phyloP scores from a whole-genome alignment of 2,888 invertebrate species.

The Strigamia crassipes region DNA sequence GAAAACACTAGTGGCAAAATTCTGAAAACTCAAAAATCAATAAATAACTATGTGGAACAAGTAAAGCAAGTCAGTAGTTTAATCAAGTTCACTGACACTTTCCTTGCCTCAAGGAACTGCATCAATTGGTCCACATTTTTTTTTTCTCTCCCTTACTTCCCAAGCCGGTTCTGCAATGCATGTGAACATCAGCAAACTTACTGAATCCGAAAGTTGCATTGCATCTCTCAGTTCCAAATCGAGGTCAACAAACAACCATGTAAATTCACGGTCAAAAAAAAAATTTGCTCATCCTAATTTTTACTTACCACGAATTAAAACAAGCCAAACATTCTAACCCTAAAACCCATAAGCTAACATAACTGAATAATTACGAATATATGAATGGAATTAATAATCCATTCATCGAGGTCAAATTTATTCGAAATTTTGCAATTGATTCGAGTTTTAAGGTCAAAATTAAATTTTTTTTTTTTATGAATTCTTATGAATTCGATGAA shows the following conservation, averaged over 20 bases:
- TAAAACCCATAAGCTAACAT: too few relatives aligned
- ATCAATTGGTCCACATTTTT: not conserved
- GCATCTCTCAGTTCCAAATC: not conserved
- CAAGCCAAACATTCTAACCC: too few relatives aligned
- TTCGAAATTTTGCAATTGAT: not conserved
- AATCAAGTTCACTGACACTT: conserved; percentile 6
- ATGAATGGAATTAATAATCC: not conserved
- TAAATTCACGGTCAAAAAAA: not conserved
- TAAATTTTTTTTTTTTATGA: not conserved
- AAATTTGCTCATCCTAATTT: too few relatives aligned
- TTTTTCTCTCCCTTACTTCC: not conserved
- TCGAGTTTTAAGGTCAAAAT: not conserved
- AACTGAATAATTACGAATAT: too few relatives aligned
- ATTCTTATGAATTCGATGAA: too few relatives aligned
- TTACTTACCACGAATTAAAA: too few relatives aligned
- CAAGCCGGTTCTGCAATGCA: not conserved
- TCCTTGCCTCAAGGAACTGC: not conserved
- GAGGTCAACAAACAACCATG: not conserved
- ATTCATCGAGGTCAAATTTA: not conserved
- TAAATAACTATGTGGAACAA: not conserved
- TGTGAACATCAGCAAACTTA: not conserved
- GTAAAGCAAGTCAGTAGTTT: conserved; percentile 12
- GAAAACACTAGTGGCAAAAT: too few relatives aligned
- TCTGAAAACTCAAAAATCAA: too few relatives aligned
- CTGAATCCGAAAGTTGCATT: conserved; percentile 10